These are phyloP conservation scores for Iphiclides podalirius DNA, from an alignment of 2,888 invertebrate species.

Conservation along the genomic window DNA sequence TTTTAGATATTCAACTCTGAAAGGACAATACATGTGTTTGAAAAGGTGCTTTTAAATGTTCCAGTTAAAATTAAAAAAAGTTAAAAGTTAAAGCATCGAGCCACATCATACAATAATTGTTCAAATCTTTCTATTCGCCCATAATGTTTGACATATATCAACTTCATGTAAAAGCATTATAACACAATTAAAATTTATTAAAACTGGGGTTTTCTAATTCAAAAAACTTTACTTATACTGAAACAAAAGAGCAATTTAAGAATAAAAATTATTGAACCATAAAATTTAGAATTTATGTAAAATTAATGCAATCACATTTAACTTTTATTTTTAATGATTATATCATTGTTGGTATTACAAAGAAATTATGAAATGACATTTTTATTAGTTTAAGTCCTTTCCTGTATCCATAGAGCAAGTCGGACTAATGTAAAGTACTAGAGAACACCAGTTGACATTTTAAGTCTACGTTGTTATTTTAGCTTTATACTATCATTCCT, in stretches of 20 bases:
- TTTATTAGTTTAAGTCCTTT: conserved; percentile 11
- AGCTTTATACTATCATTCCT: too few relatives aligned
- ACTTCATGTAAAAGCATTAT: too few relatives aligned
- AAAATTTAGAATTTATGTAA: conserved; percentile 13
- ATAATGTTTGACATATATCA: background rate
- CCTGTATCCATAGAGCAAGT: conserved; percentile 15
- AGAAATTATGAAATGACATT: conserved; percentile 15
- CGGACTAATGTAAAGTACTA: conserved; percentile 8
- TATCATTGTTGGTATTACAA: conserved; percentile 20
- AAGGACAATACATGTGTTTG: conserved; percentile 29
- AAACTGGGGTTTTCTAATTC: too few relatives aligned
- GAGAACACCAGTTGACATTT: too few relatives aligned
- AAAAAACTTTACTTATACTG: too few relatives aligned
- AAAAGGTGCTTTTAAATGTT: conserved; percentile 30
- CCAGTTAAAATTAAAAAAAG: conserved; percentile 17
- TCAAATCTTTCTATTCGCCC: background rate
- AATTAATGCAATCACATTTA: conserved; percentile 14
- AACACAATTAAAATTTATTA: too few relatives aligned
- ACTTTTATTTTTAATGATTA: conserved; percentile 23
- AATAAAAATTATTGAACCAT: conserved; percentile 2
- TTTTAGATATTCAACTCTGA: conserved; percentile 44
- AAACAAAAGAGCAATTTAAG: background rate
- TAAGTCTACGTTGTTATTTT: too few relatives aligned
- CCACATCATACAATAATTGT: conserved; percentile 25
- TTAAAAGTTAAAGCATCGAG: conserved; percentile 33